phyloP scores from a whole-genome alignment of 2,888 invertebrate species.

The Rhopalosiphum nymphaeae region DNA sequence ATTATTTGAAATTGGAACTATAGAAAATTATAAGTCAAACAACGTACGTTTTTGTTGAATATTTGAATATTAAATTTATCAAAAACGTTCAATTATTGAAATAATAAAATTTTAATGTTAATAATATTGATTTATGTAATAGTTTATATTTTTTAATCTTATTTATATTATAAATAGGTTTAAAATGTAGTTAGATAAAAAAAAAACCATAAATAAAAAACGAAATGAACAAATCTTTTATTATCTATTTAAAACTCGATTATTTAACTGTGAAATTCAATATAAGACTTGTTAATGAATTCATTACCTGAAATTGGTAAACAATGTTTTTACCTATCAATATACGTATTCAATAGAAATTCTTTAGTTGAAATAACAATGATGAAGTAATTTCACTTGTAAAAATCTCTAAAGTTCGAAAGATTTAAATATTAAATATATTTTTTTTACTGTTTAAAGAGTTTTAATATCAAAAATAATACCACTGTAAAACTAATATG shows the following conservation, averaged over 20 bases:
- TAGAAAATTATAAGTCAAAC: neutral
- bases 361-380: too few relatives aligned
- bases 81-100: neutral
- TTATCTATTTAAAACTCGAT: neutral
- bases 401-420: too few relatives aligned
- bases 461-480: too few relatives aligned
- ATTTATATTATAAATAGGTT: neutral
- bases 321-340: too few relatives aligned
- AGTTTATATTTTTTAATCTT: neutral
- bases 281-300: too few relatives aligned
- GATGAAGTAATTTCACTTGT: too few relatives aligned
- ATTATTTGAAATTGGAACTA: neutral
- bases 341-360: too few relatives aligned
- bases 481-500: too few relatives aligned
- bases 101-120: too few relatives aligned
- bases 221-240: neutral
- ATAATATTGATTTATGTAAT: neutral
- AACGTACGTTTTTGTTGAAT: neutral
- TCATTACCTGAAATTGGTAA: too few relatives aligned
- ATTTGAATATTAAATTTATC: neutral
- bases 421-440: too few relatives aligned
- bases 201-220: neutral
- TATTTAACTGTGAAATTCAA: neutral
- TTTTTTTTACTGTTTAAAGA: too few relatives aligned
- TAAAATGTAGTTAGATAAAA: neutral